Conservation (phyloP, 2,888 invertebrate species). For the Hypena proboscidalis region DNA sequence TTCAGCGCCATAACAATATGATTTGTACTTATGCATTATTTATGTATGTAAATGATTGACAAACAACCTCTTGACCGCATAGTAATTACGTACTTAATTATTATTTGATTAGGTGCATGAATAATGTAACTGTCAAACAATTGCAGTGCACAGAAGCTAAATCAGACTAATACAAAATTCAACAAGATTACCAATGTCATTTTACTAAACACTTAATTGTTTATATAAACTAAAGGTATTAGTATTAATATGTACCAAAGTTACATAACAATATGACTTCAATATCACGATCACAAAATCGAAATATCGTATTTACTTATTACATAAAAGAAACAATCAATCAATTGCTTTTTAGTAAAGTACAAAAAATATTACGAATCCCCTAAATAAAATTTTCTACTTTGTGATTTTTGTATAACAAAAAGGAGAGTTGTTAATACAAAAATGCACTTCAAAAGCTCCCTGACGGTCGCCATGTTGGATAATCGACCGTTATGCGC, state of each 20-base stretch:
- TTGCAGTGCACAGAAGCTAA: no score
- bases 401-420: neutral
- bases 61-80: constrained; percentile 7
- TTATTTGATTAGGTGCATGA: constrained; percentile 6
- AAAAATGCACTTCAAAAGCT: constrained; percentile 49
- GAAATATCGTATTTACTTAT: no score
- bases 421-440: constrained; percentile 27
- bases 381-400: no score
- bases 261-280: no score
- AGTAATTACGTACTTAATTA: constrained; percentile 7
- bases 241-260: no score
- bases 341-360: constrained; percentile 21
- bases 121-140: neutral
- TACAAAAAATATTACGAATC: no score
- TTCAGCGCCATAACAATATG: no score
- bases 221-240: no score
- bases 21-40: neutral
- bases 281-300: no score
- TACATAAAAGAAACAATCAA: no score
- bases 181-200: neutral
- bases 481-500: constrained; percentile 66
- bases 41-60: constrained; percentile 8
- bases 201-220: no score
- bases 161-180: no score
- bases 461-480: constrained; percentile 63